Evolutionary conservation across 2,888 invertebrate species (phyloP), one percentile per base, ranked within the genome.

Genomic region (Macropis europaea): DNA sequence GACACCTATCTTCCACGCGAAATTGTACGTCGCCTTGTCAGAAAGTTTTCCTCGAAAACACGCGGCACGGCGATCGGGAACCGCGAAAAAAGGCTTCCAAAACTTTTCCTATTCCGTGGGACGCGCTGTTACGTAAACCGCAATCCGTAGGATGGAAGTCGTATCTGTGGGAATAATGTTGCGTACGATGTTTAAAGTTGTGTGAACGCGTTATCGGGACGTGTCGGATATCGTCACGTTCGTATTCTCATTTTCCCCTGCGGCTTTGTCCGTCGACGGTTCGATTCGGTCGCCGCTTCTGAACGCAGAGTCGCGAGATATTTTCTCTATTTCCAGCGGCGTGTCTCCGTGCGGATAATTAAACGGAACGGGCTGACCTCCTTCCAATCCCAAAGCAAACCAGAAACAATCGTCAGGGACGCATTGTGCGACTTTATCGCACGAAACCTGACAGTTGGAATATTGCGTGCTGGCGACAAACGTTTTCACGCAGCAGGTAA

Each of bases 301-400:
- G 62, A 38, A 36, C 48, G 19, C 53, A 30, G 47, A 26, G 32
- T 32, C 34, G 19, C 53, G 40, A n/a, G n/a, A 56, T 60, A 71
- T 64, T 76, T 76, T 71, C 71, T 43, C 38, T 45, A 52, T 45
- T 76, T 54, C 66, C 57, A 50, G 48, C 30, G n/a, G 2, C 2
- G 34, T 32, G 40, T 54, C 68, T 50, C 70, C 59, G 60, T 26
- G 15, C 42, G 61, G 56, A 69, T 72, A 72, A 72, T 72, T 72
- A 72, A 72, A 62, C 69, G 62, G 72, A 69, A 72, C 59, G n/a
- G 42, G 26, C 52, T 52, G 54, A 57, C 61, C 69, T 53, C 62
- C 57, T 48, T 64, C 47, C 53, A 30, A 50, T 56, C 36, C 38
- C 30, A 36, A 17, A 19, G 22, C 47, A 60, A n/a, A 36, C 50